A percentile compares a stretch with the other conserved stretches of the same genome.
Conservation (phyloP, 1,140 invertebrate genomes). For the Apocrypta bakeri region DNA sequence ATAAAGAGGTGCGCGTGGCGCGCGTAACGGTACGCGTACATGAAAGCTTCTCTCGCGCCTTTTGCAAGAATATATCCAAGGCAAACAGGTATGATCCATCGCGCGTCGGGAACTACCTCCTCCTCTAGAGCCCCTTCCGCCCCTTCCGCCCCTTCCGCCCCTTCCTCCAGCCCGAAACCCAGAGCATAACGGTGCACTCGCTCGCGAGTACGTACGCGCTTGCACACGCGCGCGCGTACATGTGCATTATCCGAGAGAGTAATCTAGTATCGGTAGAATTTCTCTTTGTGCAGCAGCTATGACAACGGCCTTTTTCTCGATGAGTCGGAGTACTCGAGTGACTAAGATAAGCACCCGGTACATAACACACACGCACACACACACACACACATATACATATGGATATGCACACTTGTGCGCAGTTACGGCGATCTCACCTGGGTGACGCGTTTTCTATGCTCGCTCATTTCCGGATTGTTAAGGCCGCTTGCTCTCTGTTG, state of each 20-base stretch:
- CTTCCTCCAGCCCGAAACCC: no score
- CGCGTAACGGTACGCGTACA: no score
- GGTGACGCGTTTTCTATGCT: background rate
- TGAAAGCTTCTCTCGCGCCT: no score
- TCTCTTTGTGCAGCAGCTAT: background rate
- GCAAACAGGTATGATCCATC: background rate
- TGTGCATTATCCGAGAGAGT: background rate
- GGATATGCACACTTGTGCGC: no score
- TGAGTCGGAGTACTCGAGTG: background rate
- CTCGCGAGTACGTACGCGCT: no score
- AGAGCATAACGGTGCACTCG: no score
- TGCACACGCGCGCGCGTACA: background rate
- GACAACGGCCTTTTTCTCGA: background rate
- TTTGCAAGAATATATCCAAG: background rate
- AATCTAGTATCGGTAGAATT: slow-evolving; percentile 9
- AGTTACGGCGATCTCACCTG: background rate
- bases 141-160: no score
- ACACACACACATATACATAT: no score
- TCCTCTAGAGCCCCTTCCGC: no score
- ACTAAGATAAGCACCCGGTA: background rate
- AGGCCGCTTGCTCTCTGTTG: background rate
- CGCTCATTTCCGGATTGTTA: slow-evolving; percentile 3
- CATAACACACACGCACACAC: background rate
- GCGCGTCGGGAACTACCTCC: background rate
- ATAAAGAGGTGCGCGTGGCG: no score